A percentile compares a stretch with the other conserved stretches of the same genome.
phyloP scores from a whole-genome alignment of 2,797 vertebrate species.

The Tokudaia muenninki region DNA sequence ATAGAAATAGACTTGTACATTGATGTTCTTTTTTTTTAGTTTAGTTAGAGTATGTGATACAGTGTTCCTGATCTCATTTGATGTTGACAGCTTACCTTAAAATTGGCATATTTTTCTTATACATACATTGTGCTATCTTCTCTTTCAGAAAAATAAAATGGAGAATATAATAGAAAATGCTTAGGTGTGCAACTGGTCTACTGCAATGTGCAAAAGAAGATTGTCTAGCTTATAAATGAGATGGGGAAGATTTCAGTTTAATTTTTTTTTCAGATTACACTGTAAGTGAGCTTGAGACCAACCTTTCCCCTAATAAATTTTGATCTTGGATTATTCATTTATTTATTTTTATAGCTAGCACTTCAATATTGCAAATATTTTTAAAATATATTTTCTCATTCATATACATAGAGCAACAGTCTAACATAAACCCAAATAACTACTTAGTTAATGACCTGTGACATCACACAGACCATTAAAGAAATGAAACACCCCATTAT shows the following conservation, averaged over 20 bases:
- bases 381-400: background rate
- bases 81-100: constrained; percentile 23
- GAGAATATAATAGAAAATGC: constrained; percentile 48
- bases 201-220: constrained; percentile 29
- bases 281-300: background rate
- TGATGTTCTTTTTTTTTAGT: background rate
- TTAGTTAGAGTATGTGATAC: background rate
- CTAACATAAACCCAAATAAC: background rate
- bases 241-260: background rate
- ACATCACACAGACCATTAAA: background rate
- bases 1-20: background rate
- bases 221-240: background rate
- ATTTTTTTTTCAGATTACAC: constrained; percentile 35
- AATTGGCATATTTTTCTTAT: constrained; percentile 64
- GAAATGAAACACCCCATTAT: background rate
- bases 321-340: background rate
- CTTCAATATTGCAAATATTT: background rate
- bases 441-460: constrained; percentile 19
- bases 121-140: background rate
- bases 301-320: background rate
- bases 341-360: background rate
- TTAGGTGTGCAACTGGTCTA: constrained; percentile 29
- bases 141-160: constrained; percentile 28
- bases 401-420: background rate
- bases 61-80: background rate